Evolutionary conservation across 2,888 invertebrate genomes (phyloP).

Genomic region (Leptinotarsa rubiginosa): DNA sequence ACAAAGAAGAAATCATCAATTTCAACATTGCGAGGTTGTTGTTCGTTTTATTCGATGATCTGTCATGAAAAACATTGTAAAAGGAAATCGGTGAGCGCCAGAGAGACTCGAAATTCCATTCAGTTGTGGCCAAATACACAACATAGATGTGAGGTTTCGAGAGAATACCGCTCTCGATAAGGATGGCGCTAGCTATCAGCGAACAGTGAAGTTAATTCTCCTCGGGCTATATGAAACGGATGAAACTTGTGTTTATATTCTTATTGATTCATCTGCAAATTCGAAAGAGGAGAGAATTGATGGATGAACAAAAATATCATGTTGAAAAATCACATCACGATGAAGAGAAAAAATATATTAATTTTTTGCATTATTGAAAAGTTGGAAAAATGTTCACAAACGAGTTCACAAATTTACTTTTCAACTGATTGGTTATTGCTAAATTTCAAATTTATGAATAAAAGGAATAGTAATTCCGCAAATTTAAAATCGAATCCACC

Average conservation of each 20-base stretch:
- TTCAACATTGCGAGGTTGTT: too few relatives aligned
- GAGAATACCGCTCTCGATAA: slow-evolving; percentile 31
- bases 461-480: too few relatives aligned
- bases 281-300: background rate
- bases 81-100: slow-evolving; percentile 4
- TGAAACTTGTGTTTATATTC: slow-evolving; percentile 8
- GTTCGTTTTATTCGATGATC: too few relatives aligned
- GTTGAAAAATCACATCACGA: background rate
- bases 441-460: too few relatives aligned
- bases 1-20: too few relatives aligned
- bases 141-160: slow-evolving; percentile 39
- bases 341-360: too few relatives aligned
- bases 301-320: background rate
- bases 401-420: too few relatives aligned
- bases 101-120: slow-evolving; percentile 3
- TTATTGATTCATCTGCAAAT: slow-evolving; percentile 10
- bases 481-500: too few relatives aligned
- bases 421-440: too few relatives aligned
- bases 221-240: background rate
- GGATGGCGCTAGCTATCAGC: slow-evolving; percentile 42
- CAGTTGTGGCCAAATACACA: slow-evolving; percentile 7
- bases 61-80: too few relatives aligned
- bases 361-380: too few relatives aligned
- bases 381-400: too few relatives aligned
- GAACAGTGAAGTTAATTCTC: slow-evolving; percentile 11